Base-by-base conservation (phyloP, 1,140 invertebrate species). In the Conus betulinus region DNA sequence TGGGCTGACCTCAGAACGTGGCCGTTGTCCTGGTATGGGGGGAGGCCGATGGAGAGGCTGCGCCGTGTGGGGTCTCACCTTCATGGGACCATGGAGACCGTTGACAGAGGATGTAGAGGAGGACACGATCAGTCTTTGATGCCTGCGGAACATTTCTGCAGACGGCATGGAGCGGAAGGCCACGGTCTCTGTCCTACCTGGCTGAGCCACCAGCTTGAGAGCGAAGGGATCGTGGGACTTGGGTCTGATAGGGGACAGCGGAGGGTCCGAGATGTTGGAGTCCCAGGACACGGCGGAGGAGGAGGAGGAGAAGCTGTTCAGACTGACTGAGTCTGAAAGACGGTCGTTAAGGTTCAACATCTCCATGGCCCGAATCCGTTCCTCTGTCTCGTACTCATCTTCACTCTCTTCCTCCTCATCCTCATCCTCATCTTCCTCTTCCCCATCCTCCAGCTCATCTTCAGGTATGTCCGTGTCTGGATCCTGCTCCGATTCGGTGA, bases 271-370 rank as follows among this genome's bases (percentile, higher is more conserved):
- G 85, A 93, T 93, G 88, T 94, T 94, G 89, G 93, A 94, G 90
- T 95, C 94, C 95, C 95, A 95, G 79, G 95, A 95, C 23, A 95
- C 95, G 84, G 91, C 93, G 90, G 94, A 95, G 57, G 94, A 95
- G 13, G 93, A 89, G 82, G 95, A 95, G 90, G 93, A 93, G 92
- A 93, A 94, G 91, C 93, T 94, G 89, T 93, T 88, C 84, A 94
- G 87, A 90, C 93, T 94, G 88, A 93, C 88, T 20, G 91, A 91
- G 90, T 94, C 93, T 11, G 90, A 90, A 2, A 89, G 91, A 20
- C 90, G 87, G 88, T 94, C 94, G 88, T 93, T 93, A 52, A 94
- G 85, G 89, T 94, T 93, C 25, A 94, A 91, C 78, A 92, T 91
- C 51, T 92, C 93, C 84, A 95, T 87, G 76, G 94, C 93, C 84